phyloP scores from a whole-genome alignment of 2,888 invertebrate species.

The Drosophila greeni region DNA sequence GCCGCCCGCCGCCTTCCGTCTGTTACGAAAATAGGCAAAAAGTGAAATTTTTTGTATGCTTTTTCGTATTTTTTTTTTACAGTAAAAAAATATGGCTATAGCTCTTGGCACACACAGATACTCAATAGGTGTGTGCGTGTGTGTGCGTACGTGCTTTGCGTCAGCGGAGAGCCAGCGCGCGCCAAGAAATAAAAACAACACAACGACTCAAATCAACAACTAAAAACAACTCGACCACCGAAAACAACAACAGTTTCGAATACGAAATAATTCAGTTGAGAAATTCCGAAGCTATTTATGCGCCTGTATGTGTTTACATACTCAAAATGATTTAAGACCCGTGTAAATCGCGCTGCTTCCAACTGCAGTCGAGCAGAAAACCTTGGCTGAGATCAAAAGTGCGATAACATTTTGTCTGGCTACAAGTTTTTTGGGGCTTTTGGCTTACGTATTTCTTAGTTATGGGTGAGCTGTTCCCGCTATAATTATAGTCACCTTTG shows the following conservation, averaged over 20 bases:
- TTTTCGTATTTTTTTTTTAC: slow-evolving; percentile 28
- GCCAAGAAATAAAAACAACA: slow-evolving; percentile 45
- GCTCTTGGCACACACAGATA: slow-evolving; percentile 13
- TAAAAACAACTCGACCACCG: slow-evolving; percentile 43
- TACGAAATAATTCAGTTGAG: slow-evolving; percentile 36
- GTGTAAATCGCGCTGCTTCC: background rate
- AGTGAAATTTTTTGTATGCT: slow-evolving; percentile 62
- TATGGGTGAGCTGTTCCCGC: background rate
- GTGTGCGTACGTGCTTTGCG: slow-evolving; percentile 64
- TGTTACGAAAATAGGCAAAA: slow-evolving; percentile 55
- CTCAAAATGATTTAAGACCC: slow-evolving; percentile 5
- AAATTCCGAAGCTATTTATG: slow-evolving; percentile 33
- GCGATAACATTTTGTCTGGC: slow-evolving; percentile 20
- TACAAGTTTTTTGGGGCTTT: background rate
- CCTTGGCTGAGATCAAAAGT: slow-evolving; percentile 28
- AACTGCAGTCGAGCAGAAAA: slow-evolving; percentile 23
- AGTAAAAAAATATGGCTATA: slow-evolving; percentile 50
- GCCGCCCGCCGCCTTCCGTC: slow-evolving; percentile 22
- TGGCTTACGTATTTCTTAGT: background rate
- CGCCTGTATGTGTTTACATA: slow-evolving; percentile 2
- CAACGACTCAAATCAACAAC: slow-evolving; percentile 19
- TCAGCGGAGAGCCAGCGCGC: slow-evolving; percentile 44
- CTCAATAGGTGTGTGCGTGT: slow-evolving; percentile 27
- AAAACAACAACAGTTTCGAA: slow-evolving; percentile 14
- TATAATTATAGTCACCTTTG: slow-evolving; percentile 12